Evolutionary conservation across 2,888 invertebrate genomes (phyloP).

Genomic region (Germaria angustata): DNA sequence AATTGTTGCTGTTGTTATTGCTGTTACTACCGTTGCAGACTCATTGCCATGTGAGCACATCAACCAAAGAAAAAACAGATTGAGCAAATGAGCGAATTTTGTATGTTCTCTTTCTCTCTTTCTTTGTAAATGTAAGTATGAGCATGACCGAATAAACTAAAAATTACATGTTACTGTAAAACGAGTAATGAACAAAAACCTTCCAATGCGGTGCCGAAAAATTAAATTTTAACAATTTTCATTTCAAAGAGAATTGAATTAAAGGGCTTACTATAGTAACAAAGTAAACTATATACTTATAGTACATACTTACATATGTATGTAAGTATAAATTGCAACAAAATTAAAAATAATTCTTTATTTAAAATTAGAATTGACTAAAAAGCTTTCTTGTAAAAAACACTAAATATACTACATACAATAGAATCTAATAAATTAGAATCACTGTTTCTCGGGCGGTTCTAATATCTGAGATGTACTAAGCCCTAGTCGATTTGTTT

Average conservation of each 20-base stretch:
- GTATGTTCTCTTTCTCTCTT: neutral
- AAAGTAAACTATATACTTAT: neutral
- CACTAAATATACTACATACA: no score
- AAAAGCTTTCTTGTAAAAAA: no score
- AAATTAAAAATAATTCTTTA: no score
- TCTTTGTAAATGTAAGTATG: neutral
- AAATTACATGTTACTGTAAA: neutral
- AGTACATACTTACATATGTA: neutral
- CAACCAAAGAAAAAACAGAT: neutral
- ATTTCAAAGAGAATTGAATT: neutral
- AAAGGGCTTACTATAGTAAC: neutral
- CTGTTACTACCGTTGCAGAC: conserved; percentile 42
- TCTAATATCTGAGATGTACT: no score
- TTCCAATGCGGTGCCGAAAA: neutral
- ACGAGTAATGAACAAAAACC: neutral
- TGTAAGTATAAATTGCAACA: neutral
- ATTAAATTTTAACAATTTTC: neutral
- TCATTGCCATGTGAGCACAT: conserved; percentile 57
- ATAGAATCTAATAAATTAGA: no score
- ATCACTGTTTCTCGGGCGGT: no score
- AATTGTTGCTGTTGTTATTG: conserved; percentile 32
- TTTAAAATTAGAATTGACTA: no score
- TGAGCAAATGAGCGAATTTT: conserved; percentile 17
- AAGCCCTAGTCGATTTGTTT: no score
- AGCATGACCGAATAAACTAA: conserved; percentile 1